Evolutionary conservation across 37 sponge, comb jelly and placozoan species (phyloP), one percentile per base, ranked within the genome.

Genomic region (Aplysina aerophoba): DNA sequence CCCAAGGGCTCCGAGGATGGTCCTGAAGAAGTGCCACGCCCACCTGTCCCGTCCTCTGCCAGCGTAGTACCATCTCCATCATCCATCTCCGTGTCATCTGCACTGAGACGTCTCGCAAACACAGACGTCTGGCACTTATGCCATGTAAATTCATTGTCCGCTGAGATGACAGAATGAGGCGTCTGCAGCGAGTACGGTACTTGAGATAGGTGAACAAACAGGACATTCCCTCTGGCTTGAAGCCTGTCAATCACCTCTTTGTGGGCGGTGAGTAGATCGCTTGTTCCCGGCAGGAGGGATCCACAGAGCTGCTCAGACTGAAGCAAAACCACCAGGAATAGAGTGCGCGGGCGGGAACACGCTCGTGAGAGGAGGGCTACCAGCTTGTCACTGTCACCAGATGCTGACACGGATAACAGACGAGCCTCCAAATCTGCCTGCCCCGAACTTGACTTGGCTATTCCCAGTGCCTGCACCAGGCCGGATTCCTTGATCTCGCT

Each of bases 81-180:
- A 1, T 35, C 22, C 36, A 44, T 30, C 25, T 33, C 44, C 35
- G 24, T 14, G 1, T 34, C 59, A n/a, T 74, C 62, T 36, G 54
- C 55, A 27, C 77, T 58, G 21, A 22, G 60, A 13, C 17, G 56
- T 28, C 57, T 68, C 37, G 31, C 68, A 59, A 35, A 67, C 25
- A 63, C 30, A 69, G 55, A 40, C 14, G 31, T 25, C 25, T 83
- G 55, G n/a, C 67, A 80, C 50, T 54, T n/a, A 24, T 81, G 83
- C 95, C 95, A 94, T 24, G 83, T 61, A 79, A 94, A 60, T 79
- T 94, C 93, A 67, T 89, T 89, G 41, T 64, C 59, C 11, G 68
- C 17, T 1, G 92, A 71, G 41, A 94, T 40, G 35, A 90, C 61
- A 19, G 89, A 94, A 12, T 81, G 81, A 56, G 75, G 83, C 81